Evolutionary conservation across 2,888 invertebrate genomes (phyloP).

Genomic region (Melipona bicolor): DNA sequence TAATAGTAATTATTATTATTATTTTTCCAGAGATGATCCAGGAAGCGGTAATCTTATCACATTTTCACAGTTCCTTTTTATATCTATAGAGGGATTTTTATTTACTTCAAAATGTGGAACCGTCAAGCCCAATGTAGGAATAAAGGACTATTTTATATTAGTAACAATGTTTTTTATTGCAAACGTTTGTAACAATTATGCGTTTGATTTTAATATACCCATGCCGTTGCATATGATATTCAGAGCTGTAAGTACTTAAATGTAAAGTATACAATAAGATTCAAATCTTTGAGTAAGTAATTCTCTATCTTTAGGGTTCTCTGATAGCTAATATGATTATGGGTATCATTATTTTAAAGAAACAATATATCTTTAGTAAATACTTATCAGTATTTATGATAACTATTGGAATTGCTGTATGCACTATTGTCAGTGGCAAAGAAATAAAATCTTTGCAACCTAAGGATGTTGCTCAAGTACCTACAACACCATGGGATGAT

Average conservation of each 20-base stretch:
- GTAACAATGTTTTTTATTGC: constrained; percentile 96
- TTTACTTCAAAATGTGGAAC: constrained; percentile 94
- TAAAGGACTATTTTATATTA: constrained; percentile 92
- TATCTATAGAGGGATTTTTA: constrained; percentile 94
- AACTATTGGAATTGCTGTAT: constrained; percentile 95
- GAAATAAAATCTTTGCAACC: constrained; percentile 86
- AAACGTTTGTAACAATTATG: constrained; percentile 97
- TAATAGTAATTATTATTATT: neutral
- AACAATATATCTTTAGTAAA: constrained; percentile 92
- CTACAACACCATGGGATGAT: constrained; percentile 84
- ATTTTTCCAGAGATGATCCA: constrained; percentile 90
- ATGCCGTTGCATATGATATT: constrained; percentile 99
- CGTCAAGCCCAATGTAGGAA: constrained; percentile 89
- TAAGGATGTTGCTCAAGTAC: constrained; percentile 81
- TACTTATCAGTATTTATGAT: constrained; percentile 97
- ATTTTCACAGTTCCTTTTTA: constrained; percentile 97
- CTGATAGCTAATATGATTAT: constrained; percentile 98
- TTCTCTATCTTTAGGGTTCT: constrained; percentile 90
- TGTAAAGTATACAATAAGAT: neutral
- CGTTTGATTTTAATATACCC: constrained; percentile 97
- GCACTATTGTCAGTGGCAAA: constrained; percentile 94
- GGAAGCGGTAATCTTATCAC: constrained; percentile 97
- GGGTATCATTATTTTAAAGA: constrained; percentile 95
- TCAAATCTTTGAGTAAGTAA: neutral
- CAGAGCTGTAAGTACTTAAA: constrained; percentile 90